These are phyloP conservation scores for Halcyon malimbica DNA, from an alignment of 2,113 vertebrate species.

Conservation along the genomic window DNA sequence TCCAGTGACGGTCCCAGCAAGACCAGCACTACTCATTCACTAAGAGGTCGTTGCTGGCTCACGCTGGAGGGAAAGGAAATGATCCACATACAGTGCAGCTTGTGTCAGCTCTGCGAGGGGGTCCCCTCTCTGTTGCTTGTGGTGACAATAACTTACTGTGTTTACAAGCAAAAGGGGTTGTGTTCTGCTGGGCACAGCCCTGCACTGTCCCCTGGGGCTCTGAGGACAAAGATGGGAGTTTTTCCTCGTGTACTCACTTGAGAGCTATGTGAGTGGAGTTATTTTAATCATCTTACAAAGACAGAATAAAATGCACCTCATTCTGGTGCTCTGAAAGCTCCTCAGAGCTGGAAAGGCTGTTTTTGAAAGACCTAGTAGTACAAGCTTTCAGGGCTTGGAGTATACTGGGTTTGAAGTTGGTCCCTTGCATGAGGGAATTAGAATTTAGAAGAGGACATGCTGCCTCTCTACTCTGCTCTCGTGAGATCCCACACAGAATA, in stretches of 20 bases:
- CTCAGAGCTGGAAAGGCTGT: not conserved
- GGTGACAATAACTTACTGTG: slow-evolving; percentile 9
- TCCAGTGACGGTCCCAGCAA: not conserved
- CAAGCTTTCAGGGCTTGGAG: not conserved
- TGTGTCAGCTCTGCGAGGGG: not conserved
- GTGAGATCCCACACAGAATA: too few relatives aligned
- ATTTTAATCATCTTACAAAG: slow-evolving; percentile 28
- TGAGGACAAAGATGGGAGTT: slow-evolving; percentile 31
- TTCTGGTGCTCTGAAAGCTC: slow-evolving; percentile 19
- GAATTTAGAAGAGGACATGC: not conserved
- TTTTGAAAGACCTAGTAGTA: not conserved
- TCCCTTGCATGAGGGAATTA: not conserved
- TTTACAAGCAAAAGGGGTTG: slow-evolving; percentile 16
- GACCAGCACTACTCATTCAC: not conserved
- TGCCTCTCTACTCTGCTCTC: too few relatives aligned
- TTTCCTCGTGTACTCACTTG: not conserved
- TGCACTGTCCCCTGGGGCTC: not conserved
- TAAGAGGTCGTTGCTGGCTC: not conserved
- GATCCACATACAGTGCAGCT: not conserved
- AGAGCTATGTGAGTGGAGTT: slow-evolving; percentile 3
- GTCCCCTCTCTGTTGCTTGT: not conserved
- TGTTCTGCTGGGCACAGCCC: slow-evolving; percentile 2
- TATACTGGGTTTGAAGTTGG: not conserved
- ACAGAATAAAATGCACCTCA: not conserved
- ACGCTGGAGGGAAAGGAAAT: not conserved